These are phyloP conservation scores for Gymnocypris eckloni DNA, from an alignment of 2,797 vertebrate species.

Conservation along the genomic window DNA sequence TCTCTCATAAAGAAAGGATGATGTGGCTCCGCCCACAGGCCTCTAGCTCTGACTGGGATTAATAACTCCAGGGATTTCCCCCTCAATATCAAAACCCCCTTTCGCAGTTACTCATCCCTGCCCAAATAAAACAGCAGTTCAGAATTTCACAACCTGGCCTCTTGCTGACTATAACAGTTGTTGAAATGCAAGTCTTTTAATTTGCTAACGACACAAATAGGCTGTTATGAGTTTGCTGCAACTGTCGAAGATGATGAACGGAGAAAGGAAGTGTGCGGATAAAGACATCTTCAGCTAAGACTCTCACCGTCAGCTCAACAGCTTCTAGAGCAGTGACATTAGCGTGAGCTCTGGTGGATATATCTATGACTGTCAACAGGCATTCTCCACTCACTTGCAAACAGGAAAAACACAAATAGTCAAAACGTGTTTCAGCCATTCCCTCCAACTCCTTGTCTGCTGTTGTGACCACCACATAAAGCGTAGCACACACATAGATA, in stretches of 20 bases:
- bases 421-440: neutral
- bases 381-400: constrained; percentile 69
- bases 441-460: constrained; percentile 1
- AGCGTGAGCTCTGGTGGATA: constrained; percentile 65
- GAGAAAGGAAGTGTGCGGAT: constrained; percentile 34
- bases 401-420: constrained; percentile 51
- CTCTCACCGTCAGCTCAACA: constrained; percentile 65
- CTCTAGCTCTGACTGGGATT: constrained; percentile 52
- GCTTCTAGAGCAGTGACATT: constrained; percentile 68
- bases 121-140: constrained; percentile 38
- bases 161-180: constrained; percentile 23
- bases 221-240: constrained; percentile 47
- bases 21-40: constrained; percentile 53
- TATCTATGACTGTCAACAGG: constrained; percentile 69
- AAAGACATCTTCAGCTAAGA: constrained; percentile 57
- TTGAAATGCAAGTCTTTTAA: constrained; percentile 29
- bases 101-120: constrained; percentile 33
- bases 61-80: constrained; percentile 54
- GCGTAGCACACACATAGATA: neutral
- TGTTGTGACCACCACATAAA: neutral
- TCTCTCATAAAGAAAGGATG: constrained; percentile 61
- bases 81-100: constrained; percentile 52
- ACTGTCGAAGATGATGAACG: constrained; percentile 45
- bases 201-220: constrained; percentile 43
- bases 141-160: constrained; percentile 11